Base-by-base conservation (phyloP, 2,113 vertebrate genomes). In the Rhabdornis inornatus region DNA sequence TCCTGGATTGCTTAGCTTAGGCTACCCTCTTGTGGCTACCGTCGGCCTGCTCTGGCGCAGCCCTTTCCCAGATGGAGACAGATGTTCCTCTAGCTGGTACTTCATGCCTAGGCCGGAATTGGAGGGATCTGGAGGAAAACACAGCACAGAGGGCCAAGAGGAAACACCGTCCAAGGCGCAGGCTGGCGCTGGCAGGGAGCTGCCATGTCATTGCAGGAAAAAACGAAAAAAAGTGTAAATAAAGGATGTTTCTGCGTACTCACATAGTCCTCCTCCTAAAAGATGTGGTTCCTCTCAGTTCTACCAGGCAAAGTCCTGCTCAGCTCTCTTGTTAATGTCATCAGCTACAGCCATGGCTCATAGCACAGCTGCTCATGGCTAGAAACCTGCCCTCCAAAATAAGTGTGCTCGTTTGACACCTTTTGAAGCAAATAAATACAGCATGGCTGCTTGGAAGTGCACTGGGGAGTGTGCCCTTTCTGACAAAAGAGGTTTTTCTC, bases 11-110 rank as follows among this genome's bases (percentile, higher is more conserved):
- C 94, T 97, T 83, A 80, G 94, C 95, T 92, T 97, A 93, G 92
- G 92, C 55, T 94, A 91, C 96, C 96, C 95, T 95, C 97, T 97
- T 91, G 95, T 97, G 97, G 96, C 92, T 78, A 45, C 55, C 8
- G 35, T 5, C 31, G 18, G 30, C 21, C 75, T 88, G 78, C 88
- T 82, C 71, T 2, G 71, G 53, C 5, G 1, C 53, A 30, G 25
- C 53, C 59, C 30, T 39, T 33, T 13, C 49, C 13, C n/a, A 30
- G 19, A 9, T 4, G 33, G 20, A 13, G 61, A 20, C 40, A 28
- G 50, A 18, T 40, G 78, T 47, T 71, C 31, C 55, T 53, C 37
- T 6, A 15, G 69, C 64, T 50, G 31, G 24, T 42, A 9, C 40
- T 35, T 1, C 2, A 2, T 19, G 40, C 33, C 49, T 27, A 6